These are phyloP conservation scores for Nezara viridula DNA, from an alignment of 2,888 invertebrate species.

Conservation along the genomic window DNA sequence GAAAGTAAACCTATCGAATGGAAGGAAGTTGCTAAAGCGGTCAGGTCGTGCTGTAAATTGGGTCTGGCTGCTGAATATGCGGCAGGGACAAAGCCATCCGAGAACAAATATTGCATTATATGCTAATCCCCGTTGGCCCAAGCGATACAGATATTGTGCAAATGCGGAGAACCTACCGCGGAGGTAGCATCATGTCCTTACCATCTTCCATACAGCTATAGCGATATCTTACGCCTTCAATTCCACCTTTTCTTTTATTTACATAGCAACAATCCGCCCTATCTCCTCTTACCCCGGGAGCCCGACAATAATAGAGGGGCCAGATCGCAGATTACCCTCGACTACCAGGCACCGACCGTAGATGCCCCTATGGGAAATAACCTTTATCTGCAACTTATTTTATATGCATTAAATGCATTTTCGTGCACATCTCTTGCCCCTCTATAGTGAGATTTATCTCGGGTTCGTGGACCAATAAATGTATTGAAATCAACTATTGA, in stretches of 20 bases:
- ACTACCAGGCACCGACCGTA: constrained; percentile 24
- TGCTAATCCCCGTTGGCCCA: constrained; percentile 27
- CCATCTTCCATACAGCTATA: constrained; percentile 40
- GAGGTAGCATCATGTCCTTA: constrained; percentile 42
- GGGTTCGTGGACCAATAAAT: constrained; percentile 16
- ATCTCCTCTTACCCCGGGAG: constrained; percentile 31
- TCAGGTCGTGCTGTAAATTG: constrained; percentile 51
- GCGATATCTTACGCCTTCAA: constrained; percentile 55
- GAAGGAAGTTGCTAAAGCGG: constrained; percentile 24
- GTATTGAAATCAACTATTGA: background rate
- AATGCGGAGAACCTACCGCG: constrained; percentile 42
- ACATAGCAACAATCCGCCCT: constrained; percentile 56
- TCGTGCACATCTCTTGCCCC: constrained; percentile 43
- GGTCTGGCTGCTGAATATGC: constrained; percentile 49
- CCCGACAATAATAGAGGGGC: constrained; percentile 52
- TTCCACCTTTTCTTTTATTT: constrained; percentile 54
- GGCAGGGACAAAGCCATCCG: constrained; percentile 26
- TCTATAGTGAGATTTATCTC: constrained; percentile 39
- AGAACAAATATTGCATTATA: constrained; percentile 59
- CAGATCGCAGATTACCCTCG: constrained; percentile 55
- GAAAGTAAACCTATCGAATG: background rate
- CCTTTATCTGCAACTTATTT: constrained; percentile 56
- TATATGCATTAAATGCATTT: constrained; percentile 58
- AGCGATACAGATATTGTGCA: constrained; percentile 59
- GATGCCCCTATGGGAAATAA: constrained; percentile 55